phyloP scores from a whole-genome alignment of 2,888 invertebrate genomes.

The Cheilosia vernalis region DNA sequence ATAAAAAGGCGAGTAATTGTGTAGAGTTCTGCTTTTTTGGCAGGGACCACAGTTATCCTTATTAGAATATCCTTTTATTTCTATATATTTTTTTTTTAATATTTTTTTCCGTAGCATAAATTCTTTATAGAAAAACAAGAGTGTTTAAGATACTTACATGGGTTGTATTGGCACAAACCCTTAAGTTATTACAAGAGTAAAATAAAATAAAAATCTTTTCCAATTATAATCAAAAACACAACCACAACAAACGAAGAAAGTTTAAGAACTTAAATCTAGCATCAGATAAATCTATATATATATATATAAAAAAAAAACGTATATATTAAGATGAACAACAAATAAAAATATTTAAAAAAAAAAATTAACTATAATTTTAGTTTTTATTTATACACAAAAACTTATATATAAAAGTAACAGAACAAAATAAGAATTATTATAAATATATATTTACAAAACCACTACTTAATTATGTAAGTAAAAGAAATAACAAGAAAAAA shows the following conservation, averaged over 20 bases:
- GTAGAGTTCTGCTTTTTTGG: conserved; percentile 74
- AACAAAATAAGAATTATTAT: conserved; percentile 46
- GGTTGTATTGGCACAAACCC: conserved; percentile 75
- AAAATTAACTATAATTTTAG: conserved; percentile 47
- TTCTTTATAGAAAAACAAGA: conserved; percentile 53
- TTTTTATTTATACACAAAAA: conserved; percentile 66
- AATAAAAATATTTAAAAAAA: conserved; percentile 23
- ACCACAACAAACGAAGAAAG: conserved; percentile 32
- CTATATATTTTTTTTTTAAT: conserved; percentile 20
- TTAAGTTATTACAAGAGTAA: conserved; percentile 50
- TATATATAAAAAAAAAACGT: conserved; percentile 46
- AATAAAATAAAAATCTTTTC: conserved; percentile 26
- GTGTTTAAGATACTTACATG: conserved; percentile 62
- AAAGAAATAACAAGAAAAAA: conserved; percentile 16
- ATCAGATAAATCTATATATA: conserved; percentile 71
- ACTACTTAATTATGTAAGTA: conserved; percentile 69
- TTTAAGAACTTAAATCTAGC: conserved; percentile 58
- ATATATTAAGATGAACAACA: conserved; percentile 53
- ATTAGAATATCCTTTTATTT: conserved; percentile 27
- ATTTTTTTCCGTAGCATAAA: conserved; percentile 52
- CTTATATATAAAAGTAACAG: conserved; percentile 47
- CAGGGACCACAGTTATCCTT: conserved; percentile 72
- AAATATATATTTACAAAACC: conserved; percentile 73
- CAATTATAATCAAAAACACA: conserved; percentile 31
- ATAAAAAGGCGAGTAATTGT: conserved; percentile 57